phyloP scores from a whole-genome alignment of 2,113 vertebrate genomes.

The Actenoides lindsayi region DNA sequence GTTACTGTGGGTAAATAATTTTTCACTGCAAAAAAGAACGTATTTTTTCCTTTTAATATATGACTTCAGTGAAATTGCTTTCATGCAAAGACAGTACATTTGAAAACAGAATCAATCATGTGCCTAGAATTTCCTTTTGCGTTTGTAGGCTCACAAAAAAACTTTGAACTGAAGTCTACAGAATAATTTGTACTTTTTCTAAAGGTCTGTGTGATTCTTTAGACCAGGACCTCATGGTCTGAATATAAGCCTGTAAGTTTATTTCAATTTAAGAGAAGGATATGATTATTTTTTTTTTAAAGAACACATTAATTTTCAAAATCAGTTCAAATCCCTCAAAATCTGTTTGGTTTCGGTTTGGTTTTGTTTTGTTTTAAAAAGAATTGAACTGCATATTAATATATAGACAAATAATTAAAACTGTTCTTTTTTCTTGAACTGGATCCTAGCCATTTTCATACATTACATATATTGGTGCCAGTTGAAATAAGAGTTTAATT shows the following conservation, averaged over 20 bases:
- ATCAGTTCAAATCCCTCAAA: background rate
- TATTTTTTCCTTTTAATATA: background rate
- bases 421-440: background rate
- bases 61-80: background rate
- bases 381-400: background rate
- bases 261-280: background rate
- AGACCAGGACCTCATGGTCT: background rate
- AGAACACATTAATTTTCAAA: background rate
- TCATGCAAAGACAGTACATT: background rate
- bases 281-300: background rate
- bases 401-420: background rate
- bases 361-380: background rate
- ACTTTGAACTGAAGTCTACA: background rate
- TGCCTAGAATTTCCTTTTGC: background rate
- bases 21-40: background rate
- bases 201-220: background rate
- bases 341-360: background rate
- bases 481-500: background rate
- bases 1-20: background rate
- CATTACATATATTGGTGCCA: background rate
- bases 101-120: background rate
- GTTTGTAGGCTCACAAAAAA: background rate
- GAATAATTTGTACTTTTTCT: background rate
- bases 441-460: background rate
- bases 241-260: background rate